Percentiles rank a stretch among this genome's conserved stretches.
phyloP scores from a whole-genome alignment of 2,113 vertebrate genomes.

The Apteryx mantelli region DNA sequence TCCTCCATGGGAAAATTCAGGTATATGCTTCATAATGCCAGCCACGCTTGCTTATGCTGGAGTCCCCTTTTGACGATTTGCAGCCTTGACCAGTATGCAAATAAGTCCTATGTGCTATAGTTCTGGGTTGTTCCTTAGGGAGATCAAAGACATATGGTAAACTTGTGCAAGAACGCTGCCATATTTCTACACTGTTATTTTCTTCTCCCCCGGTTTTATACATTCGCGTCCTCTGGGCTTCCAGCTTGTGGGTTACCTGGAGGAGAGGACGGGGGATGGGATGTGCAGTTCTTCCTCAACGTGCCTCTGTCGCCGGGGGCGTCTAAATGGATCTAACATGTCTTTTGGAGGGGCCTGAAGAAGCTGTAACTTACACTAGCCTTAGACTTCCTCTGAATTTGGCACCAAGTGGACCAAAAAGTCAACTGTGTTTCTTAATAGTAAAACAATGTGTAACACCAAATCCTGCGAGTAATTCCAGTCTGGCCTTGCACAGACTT shows the following conservation, averaged over 20 bases:
- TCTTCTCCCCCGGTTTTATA: neutral
- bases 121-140: neutral
- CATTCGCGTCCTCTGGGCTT: neutral
- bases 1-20: neutral
- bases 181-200: neutral
- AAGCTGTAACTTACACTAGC: neutral
- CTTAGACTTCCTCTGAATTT: neutral
- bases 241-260: neutral
- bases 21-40: neutral
- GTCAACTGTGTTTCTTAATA: neutral
- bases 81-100: neutral
- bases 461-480: neutral
- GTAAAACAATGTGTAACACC: neutral
- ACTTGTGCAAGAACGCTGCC: neutral
- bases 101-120: neutral
- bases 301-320: neutral
- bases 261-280: neutral
- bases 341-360: neutral
- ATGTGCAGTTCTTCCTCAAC: fast-evolving
- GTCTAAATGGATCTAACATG: neutral
- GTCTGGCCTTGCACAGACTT: fast-evolving
- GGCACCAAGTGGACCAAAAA: neutral
- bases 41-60: fast-evolving
- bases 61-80: neutral
- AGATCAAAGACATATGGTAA: neutral